Evolutionary conservation across 2,888 invertebrate genomes (phyloP).

Genomic region (Zele albiditarsus): DNA sequence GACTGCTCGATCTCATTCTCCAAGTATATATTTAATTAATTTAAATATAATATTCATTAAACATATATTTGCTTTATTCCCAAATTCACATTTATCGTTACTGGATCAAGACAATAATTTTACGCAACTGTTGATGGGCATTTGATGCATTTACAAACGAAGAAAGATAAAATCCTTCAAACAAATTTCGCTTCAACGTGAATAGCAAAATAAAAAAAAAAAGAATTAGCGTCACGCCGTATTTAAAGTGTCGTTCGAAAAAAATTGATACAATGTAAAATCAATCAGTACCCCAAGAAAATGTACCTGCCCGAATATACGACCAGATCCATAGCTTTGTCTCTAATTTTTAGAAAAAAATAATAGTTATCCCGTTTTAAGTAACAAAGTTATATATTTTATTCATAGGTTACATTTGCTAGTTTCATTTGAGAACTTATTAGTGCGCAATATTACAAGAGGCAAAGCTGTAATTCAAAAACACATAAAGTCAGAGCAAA

Average conservation of each 20-base stretch:
- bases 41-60: neutral
- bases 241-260: slow-evolving; percentile 28
- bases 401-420: neutral
- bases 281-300: slow-evolving; percentile 56
- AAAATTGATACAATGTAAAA: neutral
- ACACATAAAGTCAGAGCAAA: slow-evolving; percentile 8
- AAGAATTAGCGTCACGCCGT: neutral
- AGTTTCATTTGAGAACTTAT: slow-evolving; percentile 7
- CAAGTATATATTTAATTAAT: slow-evolving; percentile 3
- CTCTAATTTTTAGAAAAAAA: neutral
- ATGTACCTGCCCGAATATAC: slow-evolving; percentile 63
- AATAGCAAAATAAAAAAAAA: slow-evolving; percentile 23
- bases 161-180: neutral
- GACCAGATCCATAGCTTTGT: slow-evolving; percentile 56
- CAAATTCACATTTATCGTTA: slow-evolving; percentile 1
- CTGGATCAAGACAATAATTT: slow-evolving; percentile 33
- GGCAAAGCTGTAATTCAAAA: slow-evolving; percentile 36
- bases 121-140: neutral
- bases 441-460: slow-evolving; percentile 30
- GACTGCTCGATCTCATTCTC: slow-evolving; percentile 16
- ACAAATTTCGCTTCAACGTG: neutral
- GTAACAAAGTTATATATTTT: neutral
- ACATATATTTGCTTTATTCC: neutral
- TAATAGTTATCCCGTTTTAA: neutral
- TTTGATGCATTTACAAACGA: neutral